Evolutionary conservation across 1,140 invertebrate genomes (phyloP).

Genomic region (Caenorhabditis tropicalis): DNA sequence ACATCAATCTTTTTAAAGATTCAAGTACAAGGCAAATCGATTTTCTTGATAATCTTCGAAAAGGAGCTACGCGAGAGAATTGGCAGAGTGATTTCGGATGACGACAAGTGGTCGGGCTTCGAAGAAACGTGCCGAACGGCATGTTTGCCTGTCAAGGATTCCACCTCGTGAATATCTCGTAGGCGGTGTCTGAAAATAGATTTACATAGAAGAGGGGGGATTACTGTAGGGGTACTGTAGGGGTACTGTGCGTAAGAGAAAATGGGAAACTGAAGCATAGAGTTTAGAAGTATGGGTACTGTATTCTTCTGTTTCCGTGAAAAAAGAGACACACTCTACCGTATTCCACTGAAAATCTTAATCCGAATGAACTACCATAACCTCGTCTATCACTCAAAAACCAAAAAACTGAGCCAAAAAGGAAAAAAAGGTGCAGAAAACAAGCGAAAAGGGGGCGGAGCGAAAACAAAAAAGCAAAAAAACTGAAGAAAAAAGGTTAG

Average conservation of each 20-base stretch:
- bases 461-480: neutral
- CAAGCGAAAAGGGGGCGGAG: neutral
- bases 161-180: conserved; percentile 34
- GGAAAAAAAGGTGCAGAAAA: neutral
- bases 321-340: too few species aligned
- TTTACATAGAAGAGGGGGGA: neutral
- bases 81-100: conserved; percentile 36
- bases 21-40: conserved; percentile 23
- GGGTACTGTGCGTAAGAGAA: too few species aligned
- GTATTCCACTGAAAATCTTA: too few species aligned
- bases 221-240: too few species aligned
- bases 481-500: neutral
- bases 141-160: conserved; percentile 38
- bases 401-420: neutral
- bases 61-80: conserved; percentile 33
- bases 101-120: conserved; percentile 33
- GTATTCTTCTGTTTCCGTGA: too few species aligned
- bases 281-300: too few species aligned
- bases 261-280: too few species aligned
- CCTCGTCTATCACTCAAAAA: too few species aligned
- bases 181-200: conserved; percentile 11
- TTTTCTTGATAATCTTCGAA: neutral
- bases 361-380: neutral
- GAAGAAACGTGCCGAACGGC: conserved; percentile 30
- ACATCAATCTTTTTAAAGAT: too few species aligned